Conservation (phyloP, 2,888 invertebrate genomes). For the Liopterus haemorrhoidalis region DNA sequence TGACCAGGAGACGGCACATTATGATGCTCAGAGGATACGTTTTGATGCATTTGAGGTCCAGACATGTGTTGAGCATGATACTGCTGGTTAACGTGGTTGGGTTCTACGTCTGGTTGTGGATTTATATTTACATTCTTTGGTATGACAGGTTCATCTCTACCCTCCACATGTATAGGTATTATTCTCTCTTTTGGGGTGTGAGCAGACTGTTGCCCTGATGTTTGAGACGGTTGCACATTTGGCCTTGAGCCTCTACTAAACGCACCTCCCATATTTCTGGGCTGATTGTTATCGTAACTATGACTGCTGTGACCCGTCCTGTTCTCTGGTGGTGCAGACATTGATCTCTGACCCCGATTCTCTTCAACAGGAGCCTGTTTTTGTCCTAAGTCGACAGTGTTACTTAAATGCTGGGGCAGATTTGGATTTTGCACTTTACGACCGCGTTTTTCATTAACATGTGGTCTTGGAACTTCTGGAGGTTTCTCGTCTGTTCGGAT, state of each 20-base stretch:
- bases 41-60: slow-evolving; percentile 21
- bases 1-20: slow-evolving; percentile 34
- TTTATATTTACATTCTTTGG: slow-evolving; percentile 48
- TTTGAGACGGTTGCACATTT: slow-evolving; percentile 31
- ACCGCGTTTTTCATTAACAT: slow-evolving; percentile 38
- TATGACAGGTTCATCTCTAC: slow-evolving; percentile 71
- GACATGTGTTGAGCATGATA: slow-evolving; percentile 30
- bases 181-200: slow-evolving; percentile 60
- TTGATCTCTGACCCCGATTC: slow-evolving; percentile 61
- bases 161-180: slow-evolving; percentile 85
- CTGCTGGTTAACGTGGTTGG: slow-evolving; percentile 33
- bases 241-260: slow-evolving; percentile 7
- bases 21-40: slow-evolving; percentile 24
- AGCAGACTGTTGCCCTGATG: slow-evolving; percentile 31
- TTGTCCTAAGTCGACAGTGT: slow-evolving; percentile 74
- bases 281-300: slow-evolving; percentile 15
- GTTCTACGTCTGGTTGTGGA: slow-evolving; percentile 27
- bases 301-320: slow-evolving; percentile 34
- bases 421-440: slow-evolving; percentile 29
- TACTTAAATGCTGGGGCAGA: slow-evolving; percentile 63
- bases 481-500: slow-evolving; percentile 29
- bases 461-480: slow-evolving; percentile 36
- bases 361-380: slow-evolving; percentile 55
- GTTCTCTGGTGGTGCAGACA: slow-evolving; percentile 71
- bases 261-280: slow-evolving; percentile 26